phyloP scores from a whole-genome alignment of 2,888 invertebrate species.

The Cabera pusaria region DNA sequence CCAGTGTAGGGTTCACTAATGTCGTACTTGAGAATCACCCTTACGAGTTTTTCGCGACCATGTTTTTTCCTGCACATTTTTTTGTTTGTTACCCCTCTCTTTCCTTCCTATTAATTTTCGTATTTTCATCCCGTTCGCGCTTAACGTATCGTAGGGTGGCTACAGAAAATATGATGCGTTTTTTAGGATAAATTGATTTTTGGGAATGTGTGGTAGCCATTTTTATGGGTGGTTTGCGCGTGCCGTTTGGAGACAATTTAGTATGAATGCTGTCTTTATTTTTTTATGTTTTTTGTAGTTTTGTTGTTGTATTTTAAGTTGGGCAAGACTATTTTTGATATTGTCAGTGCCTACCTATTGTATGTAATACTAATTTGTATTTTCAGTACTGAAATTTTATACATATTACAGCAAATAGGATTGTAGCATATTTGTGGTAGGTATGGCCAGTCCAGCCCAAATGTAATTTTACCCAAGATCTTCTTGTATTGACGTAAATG shows the following conservation, averaged over 20 bases:
- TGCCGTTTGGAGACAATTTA: constrained; percentile 26
- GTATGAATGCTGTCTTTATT: constrained; percentile 17
- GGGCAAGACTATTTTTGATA: too few relatives aligned
- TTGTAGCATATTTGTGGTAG: too few relatives aligned
- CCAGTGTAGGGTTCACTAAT: constrained; percentile 71
- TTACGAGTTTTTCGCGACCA: constrained; percentile 75
- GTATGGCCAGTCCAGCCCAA: too few relatives aligned
- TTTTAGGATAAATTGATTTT: constrained; percentile 80
- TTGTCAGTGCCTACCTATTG: too few relatives aligned
- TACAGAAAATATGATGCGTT: constrained; percentile 79
- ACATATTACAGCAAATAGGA: too few relatives aligned
- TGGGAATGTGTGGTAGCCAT: constrained; percentile 73
- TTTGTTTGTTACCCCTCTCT: constrained; percentile 64
- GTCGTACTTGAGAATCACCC: constrained; percentile 75
- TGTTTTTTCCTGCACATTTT: constrained; percentile 76
- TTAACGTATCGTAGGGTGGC: constrained; percentile 72
- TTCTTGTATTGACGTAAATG: too few relatives aligned
- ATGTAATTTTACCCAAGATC: too few relatives aligned
- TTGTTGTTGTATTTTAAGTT: too few relatives aligned
- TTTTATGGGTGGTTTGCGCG: constrained; percentile 51
- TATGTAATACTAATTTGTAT: too few relatives aligned
- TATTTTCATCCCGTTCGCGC: constrained; percentile 48
- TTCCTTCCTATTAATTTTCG: constrained; percentile 21
- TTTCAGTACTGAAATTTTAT: too few relatives aligned
- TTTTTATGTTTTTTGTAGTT: too few relatives aligned